phyloP scores from a whole-genome alignment of 1,140 invertebrate species.

The Ceratoteleas bidentatus region DNA sequence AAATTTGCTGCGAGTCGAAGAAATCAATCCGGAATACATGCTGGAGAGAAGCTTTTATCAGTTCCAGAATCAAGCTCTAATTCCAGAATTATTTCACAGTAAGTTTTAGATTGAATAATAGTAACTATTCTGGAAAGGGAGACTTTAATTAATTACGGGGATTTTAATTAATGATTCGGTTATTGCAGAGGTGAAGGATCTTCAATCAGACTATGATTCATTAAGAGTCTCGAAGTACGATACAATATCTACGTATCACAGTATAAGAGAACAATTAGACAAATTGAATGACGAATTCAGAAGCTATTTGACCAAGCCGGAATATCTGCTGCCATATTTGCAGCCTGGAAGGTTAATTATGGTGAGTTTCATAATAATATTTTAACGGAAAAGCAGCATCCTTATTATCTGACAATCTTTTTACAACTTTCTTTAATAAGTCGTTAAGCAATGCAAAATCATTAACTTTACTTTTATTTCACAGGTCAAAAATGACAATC shows the following conservation, averaged over 20 bases:
- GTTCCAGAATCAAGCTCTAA: conserved; percentile 98
- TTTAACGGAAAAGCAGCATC: not conserved
- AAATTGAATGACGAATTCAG: conserved; percentile 88
- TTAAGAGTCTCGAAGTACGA: conserved; percentile 88
- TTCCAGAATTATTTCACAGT: conserved; percentile 91
- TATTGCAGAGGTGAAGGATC: conserved; percentile 86
- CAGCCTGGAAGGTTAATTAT: conserved; percentile 96
- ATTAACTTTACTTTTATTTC: conserved; percentile 22
- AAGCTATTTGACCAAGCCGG: conserved; percentile 90
- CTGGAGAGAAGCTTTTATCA: conserved; percentile 99
- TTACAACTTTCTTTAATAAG: not conserved
- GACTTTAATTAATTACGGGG: no score
- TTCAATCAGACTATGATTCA: conserved; percentile 85
- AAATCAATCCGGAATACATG: conserved; percentile 99
- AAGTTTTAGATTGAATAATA: not conserved
- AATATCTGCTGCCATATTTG: conserved; percentile 95
- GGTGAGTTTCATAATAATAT: conserved; percentile 80
- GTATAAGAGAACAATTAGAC: conserved; percentile 91
- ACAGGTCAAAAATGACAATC: conserved; percentile 91
- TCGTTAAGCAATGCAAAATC: not conserved
- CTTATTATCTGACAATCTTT: not conserved
- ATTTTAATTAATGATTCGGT: not conserved
- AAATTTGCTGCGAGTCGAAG: conserved; percentile 97
- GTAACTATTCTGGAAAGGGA: no score
- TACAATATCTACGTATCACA: conserved; percentile 91